A percentile compares a stretch with the other conserved stretches of the same genome.
Evolutionary conservation across 2,888 invertebrate species (phyloP).

Genomic region (Punctoribates punctum): DNA sequence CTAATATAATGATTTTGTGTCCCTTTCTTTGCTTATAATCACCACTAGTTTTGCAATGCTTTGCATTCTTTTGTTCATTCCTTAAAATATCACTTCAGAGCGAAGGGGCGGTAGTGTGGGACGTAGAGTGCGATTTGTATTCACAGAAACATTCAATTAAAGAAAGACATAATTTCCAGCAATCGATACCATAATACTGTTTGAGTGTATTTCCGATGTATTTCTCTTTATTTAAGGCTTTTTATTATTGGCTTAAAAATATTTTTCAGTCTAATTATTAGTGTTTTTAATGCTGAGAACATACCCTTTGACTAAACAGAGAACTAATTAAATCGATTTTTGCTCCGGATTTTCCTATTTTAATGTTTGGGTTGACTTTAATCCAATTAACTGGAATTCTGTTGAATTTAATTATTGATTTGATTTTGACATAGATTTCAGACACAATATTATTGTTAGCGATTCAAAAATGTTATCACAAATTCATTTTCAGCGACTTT

Average conservation of each 20-base stretch:
- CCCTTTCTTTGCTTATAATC: background rate
- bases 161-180: background rate
- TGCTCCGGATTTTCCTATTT: background rate
- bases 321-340: background rate
- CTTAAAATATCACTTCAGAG: background rate
- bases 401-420: no score
- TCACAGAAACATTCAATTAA: slow-evolving; percentile 10
- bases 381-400: background rate
- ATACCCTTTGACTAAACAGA: background rate
- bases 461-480: no score
- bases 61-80: background rate
- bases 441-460: no score
- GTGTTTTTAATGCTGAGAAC: background rate
- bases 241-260: background rate
- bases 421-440: no score
- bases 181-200: background rate
- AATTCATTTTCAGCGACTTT: no score
- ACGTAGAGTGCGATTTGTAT: background rate
- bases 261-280: background rate
- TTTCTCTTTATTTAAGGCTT: background rate
- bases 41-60: background rate
- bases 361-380: background rate
- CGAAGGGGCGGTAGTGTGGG: no score
- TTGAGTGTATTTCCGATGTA: background rate
- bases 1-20: background rate